These are phyloP conservation scores for Thera obeliscata DNA, from an alignment of 2,888 invertebrate genomes.

Conservation along the genomic window DNA sequence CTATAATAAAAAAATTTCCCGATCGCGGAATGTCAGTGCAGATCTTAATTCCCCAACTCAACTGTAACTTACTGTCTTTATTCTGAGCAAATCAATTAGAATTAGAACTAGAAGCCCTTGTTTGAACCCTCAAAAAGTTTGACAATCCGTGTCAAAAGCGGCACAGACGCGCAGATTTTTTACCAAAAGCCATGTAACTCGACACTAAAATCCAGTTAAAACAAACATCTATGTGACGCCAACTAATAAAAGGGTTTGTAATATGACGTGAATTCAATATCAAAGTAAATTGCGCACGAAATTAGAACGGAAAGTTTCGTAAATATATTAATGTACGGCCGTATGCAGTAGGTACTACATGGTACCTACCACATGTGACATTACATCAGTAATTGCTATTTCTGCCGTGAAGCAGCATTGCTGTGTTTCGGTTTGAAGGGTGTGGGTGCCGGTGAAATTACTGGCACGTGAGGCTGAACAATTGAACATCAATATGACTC, in stretches of 20 bases:
- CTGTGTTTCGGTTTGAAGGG: too few relatives aligned
- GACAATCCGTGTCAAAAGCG: conserved; percentile 46
- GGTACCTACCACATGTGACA: not conserved
- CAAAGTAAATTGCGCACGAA: conserved; percentile 34
- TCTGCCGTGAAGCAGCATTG: too few relatives aligned
- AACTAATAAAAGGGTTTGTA: conserved; percentile 63
- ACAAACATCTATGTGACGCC: conserved; percentile 67
- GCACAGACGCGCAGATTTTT: conserved; percentile 65
- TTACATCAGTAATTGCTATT: too few relatives aligned
- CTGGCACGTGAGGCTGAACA: too few relatives aligned
- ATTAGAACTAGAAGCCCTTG: not conserved
- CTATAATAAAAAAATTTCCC: too few relatives aligned
- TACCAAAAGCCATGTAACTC: conserved; percentile 68
- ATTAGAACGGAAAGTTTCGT: conserved; percentile 15
- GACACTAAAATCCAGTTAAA: conserved; percentile 79
- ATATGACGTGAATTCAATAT: conserved; percentile 41
- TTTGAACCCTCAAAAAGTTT: conserved; percentile 48
- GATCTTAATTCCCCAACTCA: too few relatives aligned
- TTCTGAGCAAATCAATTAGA: too few relatives aligned
- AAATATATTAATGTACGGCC: not conserved
- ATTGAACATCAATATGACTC: too few relatives aligned
- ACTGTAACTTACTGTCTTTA: too few relatives aligned
- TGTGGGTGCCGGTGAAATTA: too few relatives aligned
- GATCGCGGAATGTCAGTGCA: too few relatives aligned
- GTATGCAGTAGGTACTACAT: not conserved